Percentiles rank a stretch among this genome's conserved stretches.
Conservation (phyloP, 2,113 vertebrate species). For the Scytalopus superciliaris region DNA sequence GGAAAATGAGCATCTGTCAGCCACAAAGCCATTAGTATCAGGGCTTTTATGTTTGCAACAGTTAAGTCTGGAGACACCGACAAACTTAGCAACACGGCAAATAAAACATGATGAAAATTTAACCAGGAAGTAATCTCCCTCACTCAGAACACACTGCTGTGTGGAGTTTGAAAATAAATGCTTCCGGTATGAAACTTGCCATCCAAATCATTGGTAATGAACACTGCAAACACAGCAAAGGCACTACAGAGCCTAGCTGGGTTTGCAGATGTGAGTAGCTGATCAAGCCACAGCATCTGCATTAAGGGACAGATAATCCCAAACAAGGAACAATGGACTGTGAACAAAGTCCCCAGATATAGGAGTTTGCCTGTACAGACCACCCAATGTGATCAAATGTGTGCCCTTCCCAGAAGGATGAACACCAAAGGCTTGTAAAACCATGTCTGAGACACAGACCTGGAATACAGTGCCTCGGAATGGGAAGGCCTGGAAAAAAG, state of each 20-base stretch:
- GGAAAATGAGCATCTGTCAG: constrained; percentile 58
- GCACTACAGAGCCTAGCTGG: not conserved
- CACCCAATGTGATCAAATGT: not conserved
- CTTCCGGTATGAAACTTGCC: not conserved
- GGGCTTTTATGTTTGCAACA: constrained; percentile 51
- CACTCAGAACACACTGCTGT: not conserved
- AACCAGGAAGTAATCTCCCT: not conserved
- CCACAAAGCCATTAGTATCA: constrained; percentile 58
- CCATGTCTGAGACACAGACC: not conserved
- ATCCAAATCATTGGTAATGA: not conserved
- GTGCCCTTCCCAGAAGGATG: not conserved
- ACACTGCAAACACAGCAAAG: not conserved
- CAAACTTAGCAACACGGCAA: constrained; percentile 52
- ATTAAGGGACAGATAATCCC: not conserved
- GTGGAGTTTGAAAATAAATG: not conserved
- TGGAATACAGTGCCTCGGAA: not conserved
- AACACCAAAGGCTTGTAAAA: not conserved
- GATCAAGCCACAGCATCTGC: not conserved
- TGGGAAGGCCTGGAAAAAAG: not conserved
- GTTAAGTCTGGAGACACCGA: constrained; percentile 39
- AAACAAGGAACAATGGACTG: not conserved
- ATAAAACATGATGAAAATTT: constrained; percentile 30
- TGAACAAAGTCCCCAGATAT: not conserved
- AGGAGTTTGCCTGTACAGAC: not conserved
- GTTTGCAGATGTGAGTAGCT: not conserved